Conservation (phyloP, 2,888 invertebrate genomes). For the Drosophila borealis region DNA sequence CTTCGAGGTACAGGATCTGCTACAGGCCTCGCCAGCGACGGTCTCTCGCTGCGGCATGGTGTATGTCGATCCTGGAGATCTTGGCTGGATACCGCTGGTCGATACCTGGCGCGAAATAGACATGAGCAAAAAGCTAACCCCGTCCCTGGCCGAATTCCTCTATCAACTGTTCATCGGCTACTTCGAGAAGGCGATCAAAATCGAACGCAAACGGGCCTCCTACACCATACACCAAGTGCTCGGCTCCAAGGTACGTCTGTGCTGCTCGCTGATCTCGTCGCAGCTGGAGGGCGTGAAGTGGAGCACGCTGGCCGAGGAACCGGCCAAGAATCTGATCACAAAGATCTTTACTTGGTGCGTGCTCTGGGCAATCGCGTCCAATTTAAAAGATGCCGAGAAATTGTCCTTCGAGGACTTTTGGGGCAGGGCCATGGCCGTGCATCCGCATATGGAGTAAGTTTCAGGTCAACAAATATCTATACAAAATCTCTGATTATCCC, state of each 20-base stretch:
- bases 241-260: conserved; percentile 91
- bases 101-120: conserved; percentile 89
- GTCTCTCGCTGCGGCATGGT: conserved; percentile 95
- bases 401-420: conserved; percentile 90
- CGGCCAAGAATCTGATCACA: conserved; percentile 88
- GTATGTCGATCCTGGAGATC: conserved; percentile 93
- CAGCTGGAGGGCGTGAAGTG: conserved; percentile 88
- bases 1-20: conserved; percentile 93
- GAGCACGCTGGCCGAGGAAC: conserved; percentile 84
- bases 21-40: conserved; percentile 96
- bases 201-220: conserved; percentile 89
- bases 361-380: conserved; percentile 95
- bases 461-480: neutral
- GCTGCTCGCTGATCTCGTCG: conserved; percentile 91
- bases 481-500: neutral
- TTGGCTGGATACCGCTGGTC: conserved; percentile 92
- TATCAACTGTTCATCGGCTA: conserved; percentile 88
- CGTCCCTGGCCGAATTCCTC: conserved; percentile 87
- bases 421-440: conserved; percentile 87
- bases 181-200: conserved; percentile 88
- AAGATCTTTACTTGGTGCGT: conserved; percentile 93
- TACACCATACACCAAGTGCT: conserved; percentile 93
- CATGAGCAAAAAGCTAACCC: conserved; percentile 86
- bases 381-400: conserved; percentile 89
- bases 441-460: conserved; percentile 68